Evolutionary conservation across 2,888 invertebrate species (phyloP).

Genomic region (Drosophila barbarae): DNA sequence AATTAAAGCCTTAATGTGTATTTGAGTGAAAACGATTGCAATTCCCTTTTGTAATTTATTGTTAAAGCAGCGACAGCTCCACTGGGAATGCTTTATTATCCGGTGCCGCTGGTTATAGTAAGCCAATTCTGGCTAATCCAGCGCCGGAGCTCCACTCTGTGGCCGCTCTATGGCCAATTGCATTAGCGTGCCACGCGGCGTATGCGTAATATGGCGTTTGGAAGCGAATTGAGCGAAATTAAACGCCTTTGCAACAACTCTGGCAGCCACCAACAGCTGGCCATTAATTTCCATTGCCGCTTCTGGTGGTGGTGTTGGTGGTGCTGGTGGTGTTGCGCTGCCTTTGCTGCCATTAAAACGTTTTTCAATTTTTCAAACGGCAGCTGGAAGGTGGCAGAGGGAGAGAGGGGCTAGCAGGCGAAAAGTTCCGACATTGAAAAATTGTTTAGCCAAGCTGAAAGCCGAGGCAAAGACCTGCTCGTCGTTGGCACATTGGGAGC

Average conservation of each 20-base stretch:
- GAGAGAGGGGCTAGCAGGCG: background rate
- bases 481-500: conserved; percentile 14
- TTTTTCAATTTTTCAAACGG: conserved; percentile 68
- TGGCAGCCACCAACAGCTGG: conserved; percentile 48
- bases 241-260: conserved; percentile 40
- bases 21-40: conserved; percentile 11
- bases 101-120: conserved; percentile 1
- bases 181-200: conserved; percentile 35
- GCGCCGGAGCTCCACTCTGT: background rate
- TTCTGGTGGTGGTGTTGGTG: background rate
- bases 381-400: conserved; percentile 23
- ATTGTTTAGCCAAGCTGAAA: conserved; percentile 51
- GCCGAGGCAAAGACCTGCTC: conserved; percentile 7
- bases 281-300: conserved; percentile 69
- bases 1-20: conserved; percentile 1
- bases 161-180: conserved; percentile 18
- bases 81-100: conserved; percentile 32
- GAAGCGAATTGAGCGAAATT: conserved; percentile 36
- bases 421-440: conserved; percentile 70
- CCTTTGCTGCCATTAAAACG: conserved; percentile 62
- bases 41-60: conserved; percentile 27
- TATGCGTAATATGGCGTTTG: conserved; percentile 40
- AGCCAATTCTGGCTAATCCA: conserved; percentile 33
- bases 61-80: conserved; percentile 15
- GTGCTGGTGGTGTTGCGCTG: background rate